Percentiles rank a stretch among this genome's conserved stretches.
Conservation (phyloP, 2,888 invertebrate species). For the Gastracanthus pulcherrimus region DNA sequence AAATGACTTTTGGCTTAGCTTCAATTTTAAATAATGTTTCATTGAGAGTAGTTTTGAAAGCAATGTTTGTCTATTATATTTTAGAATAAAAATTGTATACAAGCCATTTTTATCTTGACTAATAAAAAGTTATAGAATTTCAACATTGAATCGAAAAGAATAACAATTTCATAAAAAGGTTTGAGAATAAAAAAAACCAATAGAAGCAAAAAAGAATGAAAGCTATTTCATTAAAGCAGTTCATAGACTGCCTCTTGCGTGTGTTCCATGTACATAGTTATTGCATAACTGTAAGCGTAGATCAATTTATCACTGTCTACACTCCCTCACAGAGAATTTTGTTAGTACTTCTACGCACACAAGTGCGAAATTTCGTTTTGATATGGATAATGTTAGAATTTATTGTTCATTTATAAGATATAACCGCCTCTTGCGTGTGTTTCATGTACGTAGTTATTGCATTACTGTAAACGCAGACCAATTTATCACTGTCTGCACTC, state of each 20-base stretch:
- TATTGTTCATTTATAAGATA: no score
- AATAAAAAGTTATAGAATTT: no score
- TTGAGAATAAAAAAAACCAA: neutral
- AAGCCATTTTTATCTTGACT: no score
- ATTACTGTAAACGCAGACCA: neutral
- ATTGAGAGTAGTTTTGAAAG: slow-evolving; percentile 16
- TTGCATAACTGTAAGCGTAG: neutral
- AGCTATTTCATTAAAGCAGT: slow-evolving; percentile 15
- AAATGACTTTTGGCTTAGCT: slow-evolving; percentile 63
- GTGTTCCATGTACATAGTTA: neutral
- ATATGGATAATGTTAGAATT: neutral
- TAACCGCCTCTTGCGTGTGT: neutral
- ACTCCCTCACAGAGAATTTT: neutral
- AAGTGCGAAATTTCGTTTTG: neutral
- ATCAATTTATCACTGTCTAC: slow-evolving; percentile 4
- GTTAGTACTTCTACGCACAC: neutral
- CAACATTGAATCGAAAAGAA: no score
- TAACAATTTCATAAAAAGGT: no score
- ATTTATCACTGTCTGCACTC: neutral
- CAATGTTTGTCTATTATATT: slow-evolving; percentile 4
- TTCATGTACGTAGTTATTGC: neutral
- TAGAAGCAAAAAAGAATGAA: neutral
- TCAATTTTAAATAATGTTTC: slow-evolving; percentile 61
- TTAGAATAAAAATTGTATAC: neutral
- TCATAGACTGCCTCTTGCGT: slow-evolving; percentile 3